phyloP scores from a whole-genome alignment of 2,888 invertebrate genomes.

The Altica lythri region DNA sequence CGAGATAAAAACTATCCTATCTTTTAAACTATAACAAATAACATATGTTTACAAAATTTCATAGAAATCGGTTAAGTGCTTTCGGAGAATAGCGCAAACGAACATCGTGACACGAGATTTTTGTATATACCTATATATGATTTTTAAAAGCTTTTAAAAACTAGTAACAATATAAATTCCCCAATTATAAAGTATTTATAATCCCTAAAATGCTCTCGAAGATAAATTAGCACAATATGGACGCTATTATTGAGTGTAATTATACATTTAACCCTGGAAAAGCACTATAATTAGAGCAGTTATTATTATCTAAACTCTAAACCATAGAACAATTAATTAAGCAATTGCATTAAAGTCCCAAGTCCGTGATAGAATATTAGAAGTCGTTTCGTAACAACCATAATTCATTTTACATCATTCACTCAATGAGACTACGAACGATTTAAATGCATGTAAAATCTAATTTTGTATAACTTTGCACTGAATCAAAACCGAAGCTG shows the following conservation, averaged over 20 bases:
- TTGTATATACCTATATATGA: too few species aligned
- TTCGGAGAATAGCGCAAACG: too few species aligned
- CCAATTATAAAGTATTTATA: too few species aligned
- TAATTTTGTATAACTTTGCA: constrained; percentile 13
- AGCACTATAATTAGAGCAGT: constrained; percentile 2
- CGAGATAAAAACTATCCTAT: too few species aligned
- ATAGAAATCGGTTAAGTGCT: too few species aligned
- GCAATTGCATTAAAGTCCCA: not conserved
- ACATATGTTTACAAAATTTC: too few species aligned
- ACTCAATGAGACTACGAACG: constrained; percentile 10
- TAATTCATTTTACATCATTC: constrained; percentile 11
- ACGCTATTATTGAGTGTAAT: not conserved
- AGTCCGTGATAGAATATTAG: constrained; percentile 12
- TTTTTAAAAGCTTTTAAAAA: too few species aligned
- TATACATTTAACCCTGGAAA: not conserved
- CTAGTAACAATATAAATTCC: too few species aligned
- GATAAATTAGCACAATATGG: too few species aligned
- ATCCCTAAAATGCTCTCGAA: too few species aligned
- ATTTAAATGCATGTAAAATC: constrained; percentile 15
- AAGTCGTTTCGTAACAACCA: not conserved
- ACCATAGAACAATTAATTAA: constrained; percentile 1
- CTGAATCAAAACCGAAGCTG: constrained; percentile 6
- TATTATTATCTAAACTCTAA: not conserved
- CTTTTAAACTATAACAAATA: too few species aligned
- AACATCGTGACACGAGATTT: too few species aligned